Base-by-base conservation (phyloP, 2,888 invertebrate species). In the Caenorhabditis zanzibari region DNA sequence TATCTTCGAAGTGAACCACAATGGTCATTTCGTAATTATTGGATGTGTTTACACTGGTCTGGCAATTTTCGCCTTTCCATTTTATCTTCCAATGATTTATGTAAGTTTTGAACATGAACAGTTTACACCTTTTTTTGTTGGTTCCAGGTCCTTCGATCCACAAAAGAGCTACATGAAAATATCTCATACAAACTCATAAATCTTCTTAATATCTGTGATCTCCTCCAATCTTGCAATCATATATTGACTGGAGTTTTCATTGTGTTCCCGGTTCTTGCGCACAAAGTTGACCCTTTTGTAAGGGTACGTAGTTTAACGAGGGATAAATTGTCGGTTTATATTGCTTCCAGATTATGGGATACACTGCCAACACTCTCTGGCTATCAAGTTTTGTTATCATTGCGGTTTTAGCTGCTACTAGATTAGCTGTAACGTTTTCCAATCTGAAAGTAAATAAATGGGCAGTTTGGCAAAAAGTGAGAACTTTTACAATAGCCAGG, bases 331-430 rank as follows among this genome's bases (percentile, higher is more conserved):
- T n/a, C n/a, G n/a, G n/a, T n/a, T n/a, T n/a, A n/a, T n/a, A n/a
- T n/a, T n/a, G n/a, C n/a, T n/a, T n/a, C n/a, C n/a, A n/a, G 63
- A 63, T 63, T 26, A 44, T 44, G n/a, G 63, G 63, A 9, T 44
- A 44, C 28, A 63, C 63, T 6, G 44, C 44, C 2, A 63, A 63
- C 4, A 44, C 26, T 6, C 10, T 44, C 2, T 63, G 63, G 63
- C 22, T 16, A 2, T 26, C 44, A 0, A 47, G 26, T 9, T 63
- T 24, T 44, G 63, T 63, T 14, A 63, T 63, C 26, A 63, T 63
- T n/a, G 63, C 63, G 16, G 44, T 63, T n/a, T 44, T 63, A 16
- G 16, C 63, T 1, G 0, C 44, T 2, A 63, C 63, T n/a, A n/a
- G 63, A 26, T 12, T 63, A 9, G 63, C 6, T n/a, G 44, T 63